Evolutionary conservation across 1,140 invertebrate genomes (phyloP), one percentile per base, ranked within the genome.

Genomic region (Drosophila repletoides): DNA sequence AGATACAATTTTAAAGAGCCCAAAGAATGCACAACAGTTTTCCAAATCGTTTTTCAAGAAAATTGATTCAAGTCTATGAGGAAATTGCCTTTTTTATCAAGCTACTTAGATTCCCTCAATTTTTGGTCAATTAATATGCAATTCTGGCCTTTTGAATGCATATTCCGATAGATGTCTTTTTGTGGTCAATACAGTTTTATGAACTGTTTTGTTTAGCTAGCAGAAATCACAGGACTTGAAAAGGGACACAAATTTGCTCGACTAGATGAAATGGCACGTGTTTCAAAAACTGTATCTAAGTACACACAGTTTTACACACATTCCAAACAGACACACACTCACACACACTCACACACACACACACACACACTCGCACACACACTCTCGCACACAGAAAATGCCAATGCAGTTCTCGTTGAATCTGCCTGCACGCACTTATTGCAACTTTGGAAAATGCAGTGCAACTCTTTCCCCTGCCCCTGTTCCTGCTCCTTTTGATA

Each of bases 381-480:
- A 51, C 10, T 5, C 19, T 22, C 17, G 12, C 12, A 19, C 41
- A 36, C 43, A 64, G 12, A 14, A 24, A 71, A 71, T 69, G 56
- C 34, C 58, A 52, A 65, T 72, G 75, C 80, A 38, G 36, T 61
- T 55, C 76, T 51, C 51, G 69, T 22, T 43, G 19, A 33, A 26
- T 3, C 28, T 26, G 36, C 21, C 46, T 41, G 9, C 24, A 34
- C n/a, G n/a, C 12, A 38, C 34, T 29, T 22, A 12, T n/a, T 45
- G 7, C 56, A 36, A 33, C 15, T 36, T 67, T 52, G 22, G 34
- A 83, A n/a, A 84, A 84, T 73, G 60, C 77, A 61, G 75, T 72
- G 68, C 34, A 40, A n/a, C n/a, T n/a, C n/a, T n/a, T n/a, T n/a
- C n/a, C n/a, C n/a, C n/a, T n/a, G n/a, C n/a, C n/a, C n/a, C n/a